These are phyloP conservation scores for Dugesia japonica DNA, from an alignment of 2,888 invertebrate species.

Conservation along the genomic window DNA sequence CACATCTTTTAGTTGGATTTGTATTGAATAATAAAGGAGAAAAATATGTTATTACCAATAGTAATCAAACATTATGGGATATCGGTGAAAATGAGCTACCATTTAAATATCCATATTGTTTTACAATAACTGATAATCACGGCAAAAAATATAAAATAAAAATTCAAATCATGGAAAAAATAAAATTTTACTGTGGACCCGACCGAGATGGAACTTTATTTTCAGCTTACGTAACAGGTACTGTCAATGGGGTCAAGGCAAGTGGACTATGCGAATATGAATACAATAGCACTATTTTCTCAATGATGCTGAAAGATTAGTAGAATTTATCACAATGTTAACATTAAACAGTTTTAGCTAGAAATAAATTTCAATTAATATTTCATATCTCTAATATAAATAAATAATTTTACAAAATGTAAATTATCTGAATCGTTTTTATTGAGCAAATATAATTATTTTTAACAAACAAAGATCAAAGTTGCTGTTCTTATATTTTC, in stretches of 20 bases:
- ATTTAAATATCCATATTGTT: constrained; percentile 1
- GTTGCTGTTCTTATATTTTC: too few species aligned
- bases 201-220: constrained; percentile 27
- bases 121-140: background rate
- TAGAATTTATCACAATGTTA: too few species aligned
- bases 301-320: background rate
- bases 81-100: constrained; percentile 25
- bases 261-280: constrained; percentile 30
- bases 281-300: constrained; percentile 23
- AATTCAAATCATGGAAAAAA: constrained; percentile 2
- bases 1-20: constrained; percentile 27
- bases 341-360: too few species aligned
- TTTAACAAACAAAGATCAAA: too few species aligned
- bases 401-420: too few species aligned
- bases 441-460: too few species aligned
- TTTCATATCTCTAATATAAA: too few species aligned
- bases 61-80: constrained; percentile 6
- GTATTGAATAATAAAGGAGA: constrained; percentile 23
- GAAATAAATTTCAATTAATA: too few species aligned
- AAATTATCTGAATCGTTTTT: too few species aligned
- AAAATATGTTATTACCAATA: background rate
- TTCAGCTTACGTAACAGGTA: background rate
- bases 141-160: constrained; percentile 27
- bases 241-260: constrained; percentile 22
- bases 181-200: constrained; percentile 23